Evolutionary conservation across 2,797 vertebrate species (phyloP).

Genomic region (Botia almorhae): DNA sequence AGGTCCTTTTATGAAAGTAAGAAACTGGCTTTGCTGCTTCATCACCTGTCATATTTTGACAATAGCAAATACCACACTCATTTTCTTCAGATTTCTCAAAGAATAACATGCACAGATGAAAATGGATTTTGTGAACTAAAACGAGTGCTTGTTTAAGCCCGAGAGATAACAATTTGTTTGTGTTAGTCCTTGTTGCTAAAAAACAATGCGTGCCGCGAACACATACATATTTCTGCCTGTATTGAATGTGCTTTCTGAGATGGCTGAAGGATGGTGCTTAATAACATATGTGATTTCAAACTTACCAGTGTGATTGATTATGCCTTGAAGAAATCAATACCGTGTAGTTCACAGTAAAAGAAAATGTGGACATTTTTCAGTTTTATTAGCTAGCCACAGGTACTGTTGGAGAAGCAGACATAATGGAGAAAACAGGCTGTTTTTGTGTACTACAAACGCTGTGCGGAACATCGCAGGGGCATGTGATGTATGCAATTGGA

Average conservation of each 20-base stretch:
- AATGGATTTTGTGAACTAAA: constrained; percentile 1
- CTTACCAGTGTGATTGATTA: constrained; percentile 73
- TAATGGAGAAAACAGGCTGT: constrained; percentile 61
- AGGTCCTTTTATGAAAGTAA: background rate
- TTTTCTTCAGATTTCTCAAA: background rate
- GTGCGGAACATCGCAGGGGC: constrained; percentile 54
- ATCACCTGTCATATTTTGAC: background rate
- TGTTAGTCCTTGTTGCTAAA: constrained; percentile 5
- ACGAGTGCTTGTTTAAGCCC: background rate
- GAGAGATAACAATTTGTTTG: constrained; percentile 3
- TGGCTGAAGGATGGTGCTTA: constrained; percentile 69
- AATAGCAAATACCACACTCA: background rate
- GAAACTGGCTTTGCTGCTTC: background rate
- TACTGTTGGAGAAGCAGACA: constrained; percentile 56
- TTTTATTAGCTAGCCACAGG: constrained; percentile 71
- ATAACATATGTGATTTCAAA: constrained; percentile 68
- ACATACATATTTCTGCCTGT: constrained; percentile 52
- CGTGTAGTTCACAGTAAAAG: constrained; percentile 56
- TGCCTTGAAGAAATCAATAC: constrained; percentile 73
- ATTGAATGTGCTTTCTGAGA: constrained; percentile 41
- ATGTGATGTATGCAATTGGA: constrained; percentile 3
- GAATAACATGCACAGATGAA: background rate
- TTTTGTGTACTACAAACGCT: constrained; percentile 68
- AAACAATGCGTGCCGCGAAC: constrained; percentile 1
- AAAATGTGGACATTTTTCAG: constrained; percentile 74